Percentiles rank a stretch among this genome's conserved stretches.
Conservation (phyloP, 2,797 vertebrate genomes). For the Anguilla marmorata region DNA sequence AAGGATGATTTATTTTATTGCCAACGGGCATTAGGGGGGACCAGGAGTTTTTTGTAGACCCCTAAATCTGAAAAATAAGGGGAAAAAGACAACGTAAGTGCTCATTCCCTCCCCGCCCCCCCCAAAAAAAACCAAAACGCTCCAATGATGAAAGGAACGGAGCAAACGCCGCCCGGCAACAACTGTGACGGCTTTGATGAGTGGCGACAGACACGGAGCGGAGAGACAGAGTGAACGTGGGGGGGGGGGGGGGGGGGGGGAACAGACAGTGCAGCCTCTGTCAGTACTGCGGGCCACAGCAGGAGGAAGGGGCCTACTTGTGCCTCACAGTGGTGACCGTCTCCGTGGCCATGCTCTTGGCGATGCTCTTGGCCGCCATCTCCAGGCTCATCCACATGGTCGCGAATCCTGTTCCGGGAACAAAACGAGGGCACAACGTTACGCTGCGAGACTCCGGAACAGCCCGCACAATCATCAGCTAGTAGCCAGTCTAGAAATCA, state of each 20-base stretch:
- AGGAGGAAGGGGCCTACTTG: conserved; percentile 77
- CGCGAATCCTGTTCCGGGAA: conserved; percentile 80
- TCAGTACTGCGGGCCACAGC: too few species aligned
- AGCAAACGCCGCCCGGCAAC: background rate
- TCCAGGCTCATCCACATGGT: conserved; percentile 97
- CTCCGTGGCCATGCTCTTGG: conserved; percentile 87
- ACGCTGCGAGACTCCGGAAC: background rate
- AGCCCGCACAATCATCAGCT: too few species aligned
- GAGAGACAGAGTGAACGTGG: background rate
- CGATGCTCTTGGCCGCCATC: conserved; percentile 88
- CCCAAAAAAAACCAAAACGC: conserved; percentile 24
- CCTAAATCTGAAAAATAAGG: conserved; percentile 79
- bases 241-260: background rate
- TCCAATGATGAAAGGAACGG: background rate
- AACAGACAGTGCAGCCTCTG: background rate
- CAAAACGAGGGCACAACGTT: background rate
- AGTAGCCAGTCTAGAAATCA: background rate
- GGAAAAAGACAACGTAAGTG: conserved; percentile 52
- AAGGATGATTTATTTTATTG: conserved; percentile 43
- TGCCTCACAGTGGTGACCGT: conserved; percentile 93
- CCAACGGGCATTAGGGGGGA: conserved; percentile 61
- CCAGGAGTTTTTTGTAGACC: conserved; percentile 69
- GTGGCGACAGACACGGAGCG: background rate
- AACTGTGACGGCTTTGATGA: background rate
- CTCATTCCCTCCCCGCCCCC: conserved; percentile 38